Percentiles rank a stretch among this genome's conserved stretches.
These are phyloP conservation scores for Pentalonia nigronervosa DNA, from an alignment of 1,140 invertebrate genomes.

Conservation along the genomic window DNA sequence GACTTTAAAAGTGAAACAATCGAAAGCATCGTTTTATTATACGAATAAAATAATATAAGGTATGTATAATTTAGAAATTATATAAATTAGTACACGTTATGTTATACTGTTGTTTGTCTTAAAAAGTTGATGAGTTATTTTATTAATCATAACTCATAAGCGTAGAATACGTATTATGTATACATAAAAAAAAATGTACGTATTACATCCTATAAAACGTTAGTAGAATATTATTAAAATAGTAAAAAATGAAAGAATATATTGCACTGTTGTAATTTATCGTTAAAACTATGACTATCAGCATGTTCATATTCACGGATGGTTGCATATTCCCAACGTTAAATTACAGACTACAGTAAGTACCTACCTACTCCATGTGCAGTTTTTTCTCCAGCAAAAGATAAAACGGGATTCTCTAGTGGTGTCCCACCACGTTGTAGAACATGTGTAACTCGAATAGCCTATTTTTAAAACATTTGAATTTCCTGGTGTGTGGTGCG, in stretches of 20 bases:
- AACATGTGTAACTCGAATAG: background rate
- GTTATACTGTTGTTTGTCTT: background rate
- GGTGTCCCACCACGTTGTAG: background rate
- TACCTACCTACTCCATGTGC: background rate
- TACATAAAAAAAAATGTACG: background rate
- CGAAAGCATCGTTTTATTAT: background rate
- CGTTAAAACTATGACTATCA: conserved; percentile 13
- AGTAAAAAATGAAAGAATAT: conserved; percentile 4
- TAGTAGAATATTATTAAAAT: background rate
- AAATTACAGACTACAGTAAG: background rate
- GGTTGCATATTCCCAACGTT: conserved; percentile 35
- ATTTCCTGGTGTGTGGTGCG: too few species aligned
- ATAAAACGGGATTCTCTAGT: background rate
- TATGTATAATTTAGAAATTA: conserved; percentile 16
- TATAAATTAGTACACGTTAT: conserved; percentile 1
- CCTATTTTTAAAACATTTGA: conserved; percentile 2
- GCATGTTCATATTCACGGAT: conserved; percentile 26
- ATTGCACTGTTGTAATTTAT: background rate
- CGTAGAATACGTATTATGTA: background rate
- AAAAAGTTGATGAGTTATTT: conserved; percentile 8
- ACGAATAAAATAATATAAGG: background rate
- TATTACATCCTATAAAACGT: background rate
- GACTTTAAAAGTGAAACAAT: background rate
- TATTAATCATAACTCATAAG: background rate
- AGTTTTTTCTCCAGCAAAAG: conserved; percentile 25